phyloP scores from a whole-genome alignment of 1,140 invertebrate genomes.

The Drosophila ogumai region DNA sequence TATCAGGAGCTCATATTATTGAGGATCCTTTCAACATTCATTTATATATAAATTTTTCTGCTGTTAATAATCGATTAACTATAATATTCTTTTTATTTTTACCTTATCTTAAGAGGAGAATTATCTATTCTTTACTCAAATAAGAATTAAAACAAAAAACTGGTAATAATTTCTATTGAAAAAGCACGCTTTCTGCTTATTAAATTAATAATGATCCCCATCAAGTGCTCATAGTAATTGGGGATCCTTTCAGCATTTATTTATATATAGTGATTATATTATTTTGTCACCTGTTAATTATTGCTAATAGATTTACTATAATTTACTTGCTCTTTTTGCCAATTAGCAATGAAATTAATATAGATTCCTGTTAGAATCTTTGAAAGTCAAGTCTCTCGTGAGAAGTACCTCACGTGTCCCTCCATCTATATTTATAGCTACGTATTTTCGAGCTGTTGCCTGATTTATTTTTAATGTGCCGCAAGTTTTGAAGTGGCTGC shows the following conservation, averaged over 20 bases:
- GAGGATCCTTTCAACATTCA: no score
- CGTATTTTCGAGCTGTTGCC: conserved; percentile 10
- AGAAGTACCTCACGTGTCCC: conserved; percentile 1
- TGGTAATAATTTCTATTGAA: not conserved
- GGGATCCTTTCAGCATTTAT: not conserved
- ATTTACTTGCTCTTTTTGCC: not conserved
- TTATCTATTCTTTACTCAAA: no score
- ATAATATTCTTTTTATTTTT: no score
- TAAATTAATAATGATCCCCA: not conserved
- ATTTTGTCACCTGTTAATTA: not conserved
- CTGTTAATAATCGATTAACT: no score
- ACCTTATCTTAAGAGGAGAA: no score
- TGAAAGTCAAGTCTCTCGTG: conserved; percentile 34
- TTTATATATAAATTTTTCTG: no score
- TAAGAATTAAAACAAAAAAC: no score
- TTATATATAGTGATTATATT: not conserved
- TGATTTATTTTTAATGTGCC: conserved; percentile 66
- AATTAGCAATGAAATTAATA: not conserved
- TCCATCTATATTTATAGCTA: conserved; percentile 14
- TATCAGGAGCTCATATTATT: no score
- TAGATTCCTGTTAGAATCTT: not conserved
- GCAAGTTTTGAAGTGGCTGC: conserved; percentile 40
- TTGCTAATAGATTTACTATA: not conserved
- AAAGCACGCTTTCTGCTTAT: not conserved
- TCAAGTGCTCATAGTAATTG: not conserved